phyloP scores from a whole-genome alignment of 2,113 vertebrate genomes.

The Pholis gunnellus region DNA sequence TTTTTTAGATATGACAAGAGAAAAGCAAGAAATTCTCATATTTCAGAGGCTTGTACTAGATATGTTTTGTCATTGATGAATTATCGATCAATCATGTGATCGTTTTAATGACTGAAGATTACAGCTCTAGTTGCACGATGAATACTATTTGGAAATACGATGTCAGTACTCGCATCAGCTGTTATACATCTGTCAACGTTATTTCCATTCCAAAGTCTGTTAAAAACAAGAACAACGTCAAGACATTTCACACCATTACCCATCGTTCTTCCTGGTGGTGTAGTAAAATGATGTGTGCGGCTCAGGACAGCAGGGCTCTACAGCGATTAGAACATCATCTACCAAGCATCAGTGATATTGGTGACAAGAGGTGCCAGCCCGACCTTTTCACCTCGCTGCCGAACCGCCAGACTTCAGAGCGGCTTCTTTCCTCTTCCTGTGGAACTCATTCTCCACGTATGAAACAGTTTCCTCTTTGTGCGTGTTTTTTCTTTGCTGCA shows the following conservation, averaged over 20 bases:
- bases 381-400: no score
- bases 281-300: neutral
- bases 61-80: neutral
- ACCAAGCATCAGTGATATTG: no score
- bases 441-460: no score
- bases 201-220: neutral
- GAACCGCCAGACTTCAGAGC: no score
- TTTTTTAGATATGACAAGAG: neutral
- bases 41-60: neutral
- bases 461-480: no score
- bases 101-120: neutral
- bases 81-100: neutral
- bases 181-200: neutral
- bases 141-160: neutral
- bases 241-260: neutral
- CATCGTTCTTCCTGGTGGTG: neutral
- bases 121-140: neutral
- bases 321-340: no score
- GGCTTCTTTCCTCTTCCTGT: no score
- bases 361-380: no score
- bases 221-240: no score
- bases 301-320: no score
- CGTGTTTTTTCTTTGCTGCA: no score
- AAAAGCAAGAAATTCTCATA: neutral
- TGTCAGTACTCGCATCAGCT: neutral